These are phyloP conservation scores for Luperina testacea DNA, from an alignment of 2,888 invertebrate genomes.

Conservation along the genomic window DNA sequence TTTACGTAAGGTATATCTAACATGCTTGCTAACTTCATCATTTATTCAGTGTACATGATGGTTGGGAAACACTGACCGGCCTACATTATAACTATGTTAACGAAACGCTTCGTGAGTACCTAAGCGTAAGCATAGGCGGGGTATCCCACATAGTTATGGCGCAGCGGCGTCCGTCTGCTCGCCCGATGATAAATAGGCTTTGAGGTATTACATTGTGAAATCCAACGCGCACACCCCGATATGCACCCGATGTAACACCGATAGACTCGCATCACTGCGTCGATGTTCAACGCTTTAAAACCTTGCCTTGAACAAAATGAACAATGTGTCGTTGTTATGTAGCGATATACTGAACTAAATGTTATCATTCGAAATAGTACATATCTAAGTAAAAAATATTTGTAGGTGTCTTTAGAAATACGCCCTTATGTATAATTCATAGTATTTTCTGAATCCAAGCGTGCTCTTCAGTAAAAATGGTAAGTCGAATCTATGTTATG, in stretches of 20 bases:
- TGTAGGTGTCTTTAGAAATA: background rate
- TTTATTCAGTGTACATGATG: background rate
- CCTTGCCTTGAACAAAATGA: background rate
- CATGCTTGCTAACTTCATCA: background rate
- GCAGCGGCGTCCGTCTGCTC: background rate
- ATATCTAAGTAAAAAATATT: background rate
- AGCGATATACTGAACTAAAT: background rate
- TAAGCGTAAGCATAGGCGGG: too few relatives aligned
- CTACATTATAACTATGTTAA: conserved; percentile 4
- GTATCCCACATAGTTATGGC: background rate
- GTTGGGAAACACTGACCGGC: background rate
- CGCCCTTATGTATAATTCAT: background rate
- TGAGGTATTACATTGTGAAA: conserved; percentile 2
- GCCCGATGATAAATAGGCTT: background rate
- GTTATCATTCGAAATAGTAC: background rate
- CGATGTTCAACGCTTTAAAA: conserved; percentile 3
- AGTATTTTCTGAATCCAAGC: background rate
- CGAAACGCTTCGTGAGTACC: background rate
- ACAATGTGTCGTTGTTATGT: background rate
- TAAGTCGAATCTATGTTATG: background rate
- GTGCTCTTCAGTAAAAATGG: background rate
- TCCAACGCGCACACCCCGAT: background rate
- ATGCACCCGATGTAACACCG: background rate
- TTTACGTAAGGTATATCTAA: background rate
- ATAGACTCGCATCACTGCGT: background rate